Base-by-base conservation (phyloP, 2,797 vertebrate species). In the Zenarchopterus dispar region DNA sequence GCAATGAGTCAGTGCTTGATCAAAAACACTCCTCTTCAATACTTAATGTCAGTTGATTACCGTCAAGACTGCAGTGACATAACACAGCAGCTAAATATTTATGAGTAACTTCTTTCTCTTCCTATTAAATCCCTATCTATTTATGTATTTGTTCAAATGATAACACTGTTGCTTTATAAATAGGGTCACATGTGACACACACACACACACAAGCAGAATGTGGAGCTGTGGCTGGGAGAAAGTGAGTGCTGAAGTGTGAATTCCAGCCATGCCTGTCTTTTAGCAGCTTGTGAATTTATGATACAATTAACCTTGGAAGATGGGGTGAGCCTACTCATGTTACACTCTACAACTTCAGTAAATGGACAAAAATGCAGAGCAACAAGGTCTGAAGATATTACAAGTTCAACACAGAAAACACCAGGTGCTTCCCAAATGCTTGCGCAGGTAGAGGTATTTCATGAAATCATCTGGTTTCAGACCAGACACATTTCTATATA, bases 201-300 rank as follows among this genome's bases (percentile, higher is more conserved):
- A 57, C 8, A 9, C 31, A 33, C 28, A 41, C 41, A 48, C n/a
- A 52, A 33, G 39, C 41, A 31, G 31, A 84, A 65, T 69, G 61
- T 52, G 57, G 41, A 57, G 62, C 52, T 50, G 72, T 24, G 7
- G 31, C 77, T 82, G 80, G 78, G 83, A 82, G 82, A 89, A 85
- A 84, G 84, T 67, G 70, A 73, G 44, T 28, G 64, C 73, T 22
- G 78, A 88, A 88, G 89, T 93, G 91, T 91, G 86, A 93, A 94
- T 93, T 88, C 88, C 91, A 84, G 75, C 77, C 91, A 71, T 92
- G 86, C 89, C 76, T 88, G 82, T 82, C 84, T 82, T 89, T 88
- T 88, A 78, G 79, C 86, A 84, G 91, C 84, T 81, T 67, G 73
- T 87, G 82, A 87, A 91, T 93, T 91, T 92, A 91, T 88, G 88